A percentile compares a stretch with the other conserved stretches of the same genome.
These are phyloP conservation scores for Lypha dubia DNA, from an alignment of 2,888 invertebrate genomes.

Conservation along the genomic window DNA sequence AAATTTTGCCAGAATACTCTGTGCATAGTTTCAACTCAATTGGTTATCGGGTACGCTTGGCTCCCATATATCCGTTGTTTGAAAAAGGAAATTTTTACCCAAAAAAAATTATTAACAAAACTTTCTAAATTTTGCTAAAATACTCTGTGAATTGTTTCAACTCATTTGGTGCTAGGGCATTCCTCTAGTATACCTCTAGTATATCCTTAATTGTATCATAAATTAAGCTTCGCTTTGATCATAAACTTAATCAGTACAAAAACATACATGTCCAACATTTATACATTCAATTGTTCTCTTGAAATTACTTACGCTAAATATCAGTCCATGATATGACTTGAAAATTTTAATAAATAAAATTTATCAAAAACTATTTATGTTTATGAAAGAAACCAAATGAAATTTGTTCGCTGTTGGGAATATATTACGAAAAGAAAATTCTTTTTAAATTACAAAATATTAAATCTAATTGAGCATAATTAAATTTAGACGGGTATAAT, in stretches of 20 bases:
- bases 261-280: no score
- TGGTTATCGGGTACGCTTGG: neutral
- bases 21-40: neutral
- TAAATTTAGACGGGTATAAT: slow-evolving; percentile 19
- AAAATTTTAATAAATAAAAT: no score
- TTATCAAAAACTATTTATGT: no score
- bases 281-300: no score
- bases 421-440: neutral
- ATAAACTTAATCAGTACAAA: no score
- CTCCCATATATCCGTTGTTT: neutral
- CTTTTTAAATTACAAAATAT: neutral
- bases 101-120: no score
- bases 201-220: neutral
- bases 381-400: no score
- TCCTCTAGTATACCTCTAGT: neutral
- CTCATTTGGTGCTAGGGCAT: neutral
- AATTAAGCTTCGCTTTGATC: no score
- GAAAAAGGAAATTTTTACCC: no score
- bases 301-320: no score
- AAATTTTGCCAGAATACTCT: neutral
- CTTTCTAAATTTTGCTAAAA: no score
- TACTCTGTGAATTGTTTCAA: neutral
- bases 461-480: slow-evolving; percentile 2
- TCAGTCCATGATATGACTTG: no score
- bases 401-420: neutral